A percentile compares a stretch with the other conserved stretches of the same genome.
phyloP scores from a whole-genome alignment of 2,888 invertebrate species.

The Corythucha ciliata region DNA sequence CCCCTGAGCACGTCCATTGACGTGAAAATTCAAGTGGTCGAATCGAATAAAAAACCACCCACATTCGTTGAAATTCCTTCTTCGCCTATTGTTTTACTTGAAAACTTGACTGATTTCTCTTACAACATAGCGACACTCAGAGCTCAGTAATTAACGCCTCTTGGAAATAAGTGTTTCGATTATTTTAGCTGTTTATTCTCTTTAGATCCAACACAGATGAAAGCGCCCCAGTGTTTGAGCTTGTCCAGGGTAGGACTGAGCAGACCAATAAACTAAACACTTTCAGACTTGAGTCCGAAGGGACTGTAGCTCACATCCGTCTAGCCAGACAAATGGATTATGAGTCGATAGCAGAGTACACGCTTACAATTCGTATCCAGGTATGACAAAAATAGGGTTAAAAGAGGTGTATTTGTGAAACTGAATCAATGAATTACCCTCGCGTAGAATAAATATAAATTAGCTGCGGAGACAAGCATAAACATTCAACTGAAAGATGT shows the following conservation, averaged over 20 bases:
- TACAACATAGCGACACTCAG: conserved; percentile 58
- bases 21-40: conserved; percentile 74
- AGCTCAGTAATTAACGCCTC: conserved; percentile 53
- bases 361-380: conserved; percentile 67
- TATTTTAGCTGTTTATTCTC: conserved; percentile 27
- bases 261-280: conserved; percentile 77
- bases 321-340: conserved; percentile 70
- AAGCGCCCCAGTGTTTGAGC: conserved; percentile 56
- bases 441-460: conserved; percentile 61
- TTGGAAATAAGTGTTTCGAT: too few relatives aligned
- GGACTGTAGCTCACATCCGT: conserved; percentile 62
- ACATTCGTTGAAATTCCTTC: conserved; percentile 55
- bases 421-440: conserved; percentile 26
- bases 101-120: conserved; percentile 64
- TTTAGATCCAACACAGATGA: conserved; percentile 64
- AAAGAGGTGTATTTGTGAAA: background rate
- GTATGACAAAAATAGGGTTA: conserved; percentile 40
- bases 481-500: conserved; percentile 74
- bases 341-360: conserved; percentile 74
- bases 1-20: conserved; percentile 61
- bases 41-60: conserved; percentile 77
- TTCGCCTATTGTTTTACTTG: conserved; percentile 53
- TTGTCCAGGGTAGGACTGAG: conserved; percentile 71
- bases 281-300: conserved; percentile 53
- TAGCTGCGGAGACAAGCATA: conserved; percentile 69